phyloP scores from a whole-genome alignment of 2,888 invertebrate genomes.

The Synergus umbraculus region DNA sequence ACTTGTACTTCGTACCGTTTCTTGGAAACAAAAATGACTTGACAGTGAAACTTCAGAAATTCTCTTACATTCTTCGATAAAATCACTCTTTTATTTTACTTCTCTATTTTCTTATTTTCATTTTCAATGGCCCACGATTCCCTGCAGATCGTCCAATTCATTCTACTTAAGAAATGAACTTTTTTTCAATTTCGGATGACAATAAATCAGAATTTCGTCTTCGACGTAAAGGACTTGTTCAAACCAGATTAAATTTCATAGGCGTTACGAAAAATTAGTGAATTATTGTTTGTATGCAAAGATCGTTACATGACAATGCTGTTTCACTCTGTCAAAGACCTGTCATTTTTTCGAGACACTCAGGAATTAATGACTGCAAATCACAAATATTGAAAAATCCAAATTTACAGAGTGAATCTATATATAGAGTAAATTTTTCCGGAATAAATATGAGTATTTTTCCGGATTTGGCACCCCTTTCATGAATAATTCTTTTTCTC shows the following conservation, averaged over 20 bases:
- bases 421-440: no score
- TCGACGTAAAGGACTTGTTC: not conserved
- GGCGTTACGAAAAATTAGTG: not conserved
- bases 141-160: conserved; percentile 27
- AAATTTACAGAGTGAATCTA: no score
- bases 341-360: conserved; percentile 17
- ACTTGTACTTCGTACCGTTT: conserved; percentile 33
- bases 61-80: conserved; percentile 7
- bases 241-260: not conserved
- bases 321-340: conserved; percentile 10
- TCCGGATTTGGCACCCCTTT: not conserved
- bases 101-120: conserved; percentile 6
- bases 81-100: conserved; percentile 8
- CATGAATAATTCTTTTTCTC: no score
- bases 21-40: conserved; percentile 23
- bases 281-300: conserved; percentile 4
- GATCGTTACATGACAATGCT: conserved; percentile 4
- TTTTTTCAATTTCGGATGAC: conserved; percentile 22
- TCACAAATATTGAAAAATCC: not conserved
- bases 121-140: conserved; percentile 1
- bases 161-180: conserved; percentile 15
- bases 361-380: not conserved
- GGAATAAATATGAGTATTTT: not conserved
- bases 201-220: conserved; percentile 23
- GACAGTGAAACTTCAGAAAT: conserved; percentile 9